Evolutionary conservation across 2,113 vertebrate genomes (phyloP).

Genomic region (Cinclus mexicanus): DNA sequence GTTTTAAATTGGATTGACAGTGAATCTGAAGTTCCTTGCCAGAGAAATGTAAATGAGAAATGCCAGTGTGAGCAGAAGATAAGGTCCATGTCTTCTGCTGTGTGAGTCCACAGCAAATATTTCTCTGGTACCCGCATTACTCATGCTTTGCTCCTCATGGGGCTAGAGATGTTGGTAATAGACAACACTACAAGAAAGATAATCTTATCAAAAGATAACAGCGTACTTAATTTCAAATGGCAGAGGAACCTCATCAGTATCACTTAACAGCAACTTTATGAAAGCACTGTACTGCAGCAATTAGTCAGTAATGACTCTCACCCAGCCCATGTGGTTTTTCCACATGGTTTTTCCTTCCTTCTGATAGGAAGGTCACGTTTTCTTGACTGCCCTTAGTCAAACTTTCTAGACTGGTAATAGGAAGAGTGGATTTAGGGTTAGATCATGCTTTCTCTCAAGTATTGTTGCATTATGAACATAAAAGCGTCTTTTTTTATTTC

Average conservation of each 20-base stretch:
- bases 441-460: background rate
- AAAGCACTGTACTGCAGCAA: background rate
- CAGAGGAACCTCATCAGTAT: background rate
- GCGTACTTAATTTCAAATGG: background rate
- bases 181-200: background rate
- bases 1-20: background rate
- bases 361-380: background rate
- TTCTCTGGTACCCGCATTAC: background rate
- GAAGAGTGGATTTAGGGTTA: background rate
- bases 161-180: background rate
- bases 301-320: background rate
- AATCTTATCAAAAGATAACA: background rate
- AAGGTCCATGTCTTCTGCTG: background rate
- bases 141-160: background rate
- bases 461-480: background rate
- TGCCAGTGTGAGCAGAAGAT: background rate
- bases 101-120: background rate
- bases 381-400: background rate
- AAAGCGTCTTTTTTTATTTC: background rate
- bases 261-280: background rate
- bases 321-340: background rate
- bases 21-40: background rate
- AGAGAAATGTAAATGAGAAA: background rate
- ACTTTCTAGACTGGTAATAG: background rate
- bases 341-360: too few species aligned